Base-by-base conservation (phyloP, 2,797 vertebrate genomes). In the Geotria australis region DNA sequence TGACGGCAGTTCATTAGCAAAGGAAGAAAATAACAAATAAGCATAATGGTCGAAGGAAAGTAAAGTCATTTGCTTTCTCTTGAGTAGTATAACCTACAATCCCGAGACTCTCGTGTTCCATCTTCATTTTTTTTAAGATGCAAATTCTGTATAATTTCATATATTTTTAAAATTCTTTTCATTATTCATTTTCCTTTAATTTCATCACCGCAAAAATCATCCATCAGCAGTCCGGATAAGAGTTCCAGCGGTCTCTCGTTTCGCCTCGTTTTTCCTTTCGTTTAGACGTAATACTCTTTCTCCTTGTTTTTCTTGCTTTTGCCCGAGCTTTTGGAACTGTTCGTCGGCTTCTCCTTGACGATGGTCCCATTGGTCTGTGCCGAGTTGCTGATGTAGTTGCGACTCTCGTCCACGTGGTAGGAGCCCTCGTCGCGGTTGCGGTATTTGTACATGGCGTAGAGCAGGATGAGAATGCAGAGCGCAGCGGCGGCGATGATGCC, bases 361-460 rank as follows among this genome's bases (percentile, higher is more conserved):
- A 93, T 77, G 60, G 81, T 78, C 66, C 91, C 91, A 59, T 98
- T 98, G 77, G 84, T 96, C 77, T 96, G 89, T 69, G 91, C 91
- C 4, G 89, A 96, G 78, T 96, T 98, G 85, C 85, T 98, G 79
- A 98, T 98, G 86, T 98, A 98, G 77, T 98, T 93, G 67, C 91
- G 75, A 69, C 83, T 96, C 78, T 98, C 91, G 62, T 98, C 91
- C 78, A 96, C 91, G 73, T 94, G 91, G 76, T 98, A 98, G 74
- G 91, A 98, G 71, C 91, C 91, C 73, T 98, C 91, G 73, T 98
- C 91, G 75, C 91, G 91, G 82, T 98, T 98, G 74, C 91, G 91
- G 81, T 96, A 96, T 76, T 98, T 98, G 82, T 98, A 98, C 91
- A 98, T 98, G 81, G 91, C 91, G 11, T 98, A 96, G 76, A 98